These are phyloP conservation scores for Aleadryas rufinucha DNA, from an alignment of 2,113 vertebrate genomes.

Conservation along the genomic window DNA sequence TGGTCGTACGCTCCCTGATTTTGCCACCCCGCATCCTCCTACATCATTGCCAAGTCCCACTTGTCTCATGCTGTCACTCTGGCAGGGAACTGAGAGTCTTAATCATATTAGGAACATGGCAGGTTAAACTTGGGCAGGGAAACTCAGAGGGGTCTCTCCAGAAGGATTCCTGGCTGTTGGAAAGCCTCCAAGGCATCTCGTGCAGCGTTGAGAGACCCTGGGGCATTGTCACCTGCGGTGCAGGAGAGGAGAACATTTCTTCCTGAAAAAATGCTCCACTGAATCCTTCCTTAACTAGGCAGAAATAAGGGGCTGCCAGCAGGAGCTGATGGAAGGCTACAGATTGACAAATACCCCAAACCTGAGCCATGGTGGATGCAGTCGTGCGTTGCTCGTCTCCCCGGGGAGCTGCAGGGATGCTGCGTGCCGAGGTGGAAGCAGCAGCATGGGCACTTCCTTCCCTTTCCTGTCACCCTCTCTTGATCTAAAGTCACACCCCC, in stretches of 20 bases:
- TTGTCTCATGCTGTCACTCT: conserved; percentile 49
- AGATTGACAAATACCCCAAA: not conserved
- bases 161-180: not conserved
- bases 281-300: conserved; percentile 27
- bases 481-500: not conserved
- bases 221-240: not conserved
- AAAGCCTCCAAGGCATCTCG: not conserved
- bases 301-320: conserved; percentile 31
- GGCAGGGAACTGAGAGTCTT: not conserved
- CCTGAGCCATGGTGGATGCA: not conserved
- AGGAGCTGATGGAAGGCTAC: not conserved
- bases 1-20: not conserved
- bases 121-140: not conserved
- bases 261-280: not conserved
- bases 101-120: conserved; percentile 3
- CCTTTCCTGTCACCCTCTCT: not conserved
- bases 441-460: not conserved
- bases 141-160: not conserved
- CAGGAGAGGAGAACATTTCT: not conserved
- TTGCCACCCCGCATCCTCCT: not conserved
- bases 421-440: not conserved
- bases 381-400: fast-evolving
- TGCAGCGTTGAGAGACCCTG: not conserved
- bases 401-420: not conserved
- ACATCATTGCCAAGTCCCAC: not conserved